These are phyloP conservation scores for Calameuta idolon DNA, from an alignment of 2,888 invertebrate genomes.

Conservation along the genomic window DNA sequence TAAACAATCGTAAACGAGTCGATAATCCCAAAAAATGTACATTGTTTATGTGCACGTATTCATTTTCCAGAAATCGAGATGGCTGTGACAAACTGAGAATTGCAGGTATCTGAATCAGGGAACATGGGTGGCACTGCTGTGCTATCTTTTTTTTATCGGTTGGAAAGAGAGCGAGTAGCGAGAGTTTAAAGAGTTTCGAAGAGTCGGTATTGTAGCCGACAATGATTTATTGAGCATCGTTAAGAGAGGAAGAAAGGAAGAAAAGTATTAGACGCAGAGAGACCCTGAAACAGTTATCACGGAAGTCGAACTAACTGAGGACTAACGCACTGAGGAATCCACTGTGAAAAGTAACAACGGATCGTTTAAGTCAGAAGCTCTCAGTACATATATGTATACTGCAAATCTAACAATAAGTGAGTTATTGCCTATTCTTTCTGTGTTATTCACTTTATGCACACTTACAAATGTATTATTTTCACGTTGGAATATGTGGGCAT, in stretches of 20 bases:
- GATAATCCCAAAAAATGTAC: not conserved
- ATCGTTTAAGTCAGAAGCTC: not conserved
- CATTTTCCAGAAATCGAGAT: too few relatives aligned
- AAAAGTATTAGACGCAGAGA: not conserved
- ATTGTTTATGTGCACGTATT: not conserved
- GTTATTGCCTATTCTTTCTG: too few relatives aligned
- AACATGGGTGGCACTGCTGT: not conserved
- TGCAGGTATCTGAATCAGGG: too few relatives aligned
- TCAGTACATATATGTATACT: not conserved
- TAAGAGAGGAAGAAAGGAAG: not conserved
- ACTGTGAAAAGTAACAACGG: not conserved
- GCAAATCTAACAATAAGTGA: too few relatives aligned
- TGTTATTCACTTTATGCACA: too few relatives aligned
- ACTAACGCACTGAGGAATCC: not conserved
- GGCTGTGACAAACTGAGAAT: too few relatives aligned
- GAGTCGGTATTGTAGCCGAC: not conserved
- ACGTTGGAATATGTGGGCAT: too few relatives aligned
- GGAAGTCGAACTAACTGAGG: not conserved
- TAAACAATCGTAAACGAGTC: conserved; percentile 13
- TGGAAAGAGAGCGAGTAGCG: not conserved
- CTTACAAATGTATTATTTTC: too few relatives aligned
- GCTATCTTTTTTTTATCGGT: not conserved
- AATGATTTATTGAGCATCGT: not conserved
- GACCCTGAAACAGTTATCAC: not conserved
- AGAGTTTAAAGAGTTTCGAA: not conserved